A percentile compares a stretch with the other conserved stretches of the same genome.
phyloP scores from a whole-genome alignment of 2,888 invertebrate genomes.

The Periphyllus acericola region DNA sequence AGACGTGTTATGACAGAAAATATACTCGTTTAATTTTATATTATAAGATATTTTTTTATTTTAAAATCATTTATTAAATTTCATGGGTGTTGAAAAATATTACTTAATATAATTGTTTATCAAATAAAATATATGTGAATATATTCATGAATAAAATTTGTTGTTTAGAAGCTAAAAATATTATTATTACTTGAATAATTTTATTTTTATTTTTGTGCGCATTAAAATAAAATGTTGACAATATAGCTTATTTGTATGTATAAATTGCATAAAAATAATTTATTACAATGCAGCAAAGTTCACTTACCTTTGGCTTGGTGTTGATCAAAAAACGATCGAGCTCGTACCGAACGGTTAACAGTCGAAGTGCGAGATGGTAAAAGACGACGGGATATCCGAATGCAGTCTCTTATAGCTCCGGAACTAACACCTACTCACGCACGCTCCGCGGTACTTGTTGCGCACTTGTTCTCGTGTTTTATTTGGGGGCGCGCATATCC shows the following conservation, averaged over 20 bases:
- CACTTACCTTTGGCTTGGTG: slow-evolving; percentile 33
- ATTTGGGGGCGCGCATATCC: slow-evolving; percentile 42
- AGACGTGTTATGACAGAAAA: neutral
- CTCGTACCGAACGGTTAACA: slow-evolving; percentile 23
- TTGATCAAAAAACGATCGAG: slow-evolving; percentile 11
- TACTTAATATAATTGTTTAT: neutral
- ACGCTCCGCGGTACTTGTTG: slow-evolving; percentile 58
- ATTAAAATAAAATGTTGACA: neutral
- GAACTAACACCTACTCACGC: slow-evolving; percentile 61
- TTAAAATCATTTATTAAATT: neutral
- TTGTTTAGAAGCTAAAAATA: neutral
- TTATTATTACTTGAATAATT: neutral
- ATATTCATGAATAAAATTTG: neutral
- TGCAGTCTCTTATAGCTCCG: slow-evolving; percentile 61
- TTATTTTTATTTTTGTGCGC: neutral
- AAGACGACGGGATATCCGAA: slow-evolving; percentile 54
- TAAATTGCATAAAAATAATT: neutral
- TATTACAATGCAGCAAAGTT: neutral
- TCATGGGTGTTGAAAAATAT: neutral
- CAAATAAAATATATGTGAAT: neutral
- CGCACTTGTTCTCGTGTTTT: slow-evolving; percentile 34
- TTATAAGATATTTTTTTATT: neutral
- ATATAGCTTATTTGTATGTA: neutral
- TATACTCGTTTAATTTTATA: neutral
- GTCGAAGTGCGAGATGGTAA: slow-evolving; percentile 51